Percentiles rank a stretch among this genome's conserved stretches.
Conservation (phyloP, 2,888 invertebrate genomes). For the Idaea dimidiata region DNA sequence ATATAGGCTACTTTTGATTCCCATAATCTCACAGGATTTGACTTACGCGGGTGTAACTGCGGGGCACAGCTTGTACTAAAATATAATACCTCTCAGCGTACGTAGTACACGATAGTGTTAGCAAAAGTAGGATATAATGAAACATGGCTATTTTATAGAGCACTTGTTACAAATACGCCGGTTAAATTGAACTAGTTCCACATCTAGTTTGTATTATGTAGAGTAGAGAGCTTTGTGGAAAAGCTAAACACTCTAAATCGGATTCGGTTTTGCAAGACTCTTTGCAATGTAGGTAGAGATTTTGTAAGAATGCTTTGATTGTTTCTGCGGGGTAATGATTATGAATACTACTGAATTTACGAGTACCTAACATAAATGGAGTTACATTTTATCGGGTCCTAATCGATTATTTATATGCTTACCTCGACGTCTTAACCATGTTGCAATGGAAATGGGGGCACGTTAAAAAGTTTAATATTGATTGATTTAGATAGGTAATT, state of each 20-base stretch:
- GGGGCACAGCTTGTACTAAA: no score
- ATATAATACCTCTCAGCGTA: not conserved
- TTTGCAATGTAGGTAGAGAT: not conserved
- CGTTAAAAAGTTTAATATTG: no score
- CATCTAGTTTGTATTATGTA: not conserved
- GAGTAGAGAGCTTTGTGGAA: not conserved
- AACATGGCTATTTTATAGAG: conserved; percentile 18
- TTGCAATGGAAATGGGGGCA: no score
- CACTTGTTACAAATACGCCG: conserved; percentile 14
- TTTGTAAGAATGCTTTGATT: not conserved
- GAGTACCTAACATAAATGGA: not conserved
- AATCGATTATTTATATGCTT: no score
- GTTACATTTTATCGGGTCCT: no score
- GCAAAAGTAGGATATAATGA: conserved; percentile 16
- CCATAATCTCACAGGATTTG: no score
- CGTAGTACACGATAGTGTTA: conserved; percentile 18
- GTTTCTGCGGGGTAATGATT: not conserved
- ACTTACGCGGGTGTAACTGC: no score
- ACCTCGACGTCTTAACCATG: no score
- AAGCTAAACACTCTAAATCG: not conserved
- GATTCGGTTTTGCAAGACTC: not conserved
- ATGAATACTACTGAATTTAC: not conserved
- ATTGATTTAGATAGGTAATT: no score
- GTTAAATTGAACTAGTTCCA: conserved; percentile 12
- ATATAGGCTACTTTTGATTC: no score